These are phyloP conservation scores for Luidia sarsii DNA, from an alignment of 53 echinoderm and acorn worm species.

Conservation along the genomic window DNA sequence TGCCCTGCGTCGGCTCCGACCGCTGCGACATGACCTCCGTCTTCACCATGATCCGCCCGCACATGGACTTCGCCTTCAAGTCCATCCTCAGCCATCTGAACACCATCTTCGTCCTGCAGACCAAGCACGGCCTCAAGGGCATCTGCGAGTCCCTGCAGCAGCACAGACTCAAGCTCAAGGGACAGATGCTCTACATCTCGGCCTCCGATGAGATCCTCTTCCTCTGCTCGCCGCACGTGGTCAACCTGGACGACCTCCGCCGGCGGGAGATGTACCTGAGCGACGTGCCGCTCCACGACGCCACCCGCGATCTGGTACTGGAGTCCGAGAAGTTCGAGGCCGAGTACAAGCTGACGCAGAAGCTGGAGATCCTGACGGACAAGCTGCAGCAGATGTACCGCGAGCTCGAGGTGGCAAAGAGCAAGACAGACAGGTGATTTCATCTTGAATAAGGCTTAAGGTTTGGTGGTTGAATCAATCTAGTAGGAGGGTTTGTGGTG, in stretches of 20 bases:
- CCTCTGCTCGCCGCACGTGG: conserved; percentile 90
- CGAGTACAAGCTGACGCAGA: conserved; percentile 95
- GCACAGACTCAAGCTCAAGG: conserved; percentile 87
- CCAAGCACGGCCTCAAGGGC: conserved; percentile 63
- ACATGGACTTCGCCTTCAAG: conserved; percentile 94
- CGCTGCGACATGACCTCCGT: conserved; percentile 72
- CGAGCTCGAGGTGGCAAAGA: conserved; percentile 91
- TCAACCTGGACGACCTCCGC: conserved; percentile 92
- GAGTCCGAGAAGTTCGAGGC: conserved; percentile 97
- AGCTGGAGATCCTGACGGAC: conserved; percentile 92
- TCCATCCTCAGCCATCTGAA: conserved; percentile 93
- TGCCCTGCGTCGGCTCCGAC: conserved; percentile 67
- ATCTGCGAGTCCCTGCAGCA: conserved; percentile 30
- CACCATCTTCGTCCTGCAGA: conserved; percentile 89
- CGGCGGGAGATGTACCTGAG: conserved; percentile 88
- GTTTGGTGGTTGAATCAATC: too few species aligned
- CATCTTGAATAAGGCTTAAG: too few species aligned
- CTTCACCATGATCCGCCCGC: conserved; percentile 87
- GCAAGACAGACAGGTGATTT: conserved; percentile 90
- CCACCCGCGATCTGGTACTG: conserved; percentile 91
- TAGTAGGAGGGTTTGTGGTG: too few species aligned
- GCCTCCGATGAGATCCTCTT: conserved; percentile 83
- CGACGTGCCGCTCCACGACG: conserved; percentile 96
- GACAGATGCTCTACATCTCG: conserved; percentile 90
- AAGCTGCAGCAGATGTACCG: conserved; percentile 96